A percentile compares a stretch with the other conserved stretches of the same genome.
These are phyloP conservation scores for Eilema caniola DNA, from an alignment of 2,888 invertebrate species.

Conservation along the genomic window DNA sequence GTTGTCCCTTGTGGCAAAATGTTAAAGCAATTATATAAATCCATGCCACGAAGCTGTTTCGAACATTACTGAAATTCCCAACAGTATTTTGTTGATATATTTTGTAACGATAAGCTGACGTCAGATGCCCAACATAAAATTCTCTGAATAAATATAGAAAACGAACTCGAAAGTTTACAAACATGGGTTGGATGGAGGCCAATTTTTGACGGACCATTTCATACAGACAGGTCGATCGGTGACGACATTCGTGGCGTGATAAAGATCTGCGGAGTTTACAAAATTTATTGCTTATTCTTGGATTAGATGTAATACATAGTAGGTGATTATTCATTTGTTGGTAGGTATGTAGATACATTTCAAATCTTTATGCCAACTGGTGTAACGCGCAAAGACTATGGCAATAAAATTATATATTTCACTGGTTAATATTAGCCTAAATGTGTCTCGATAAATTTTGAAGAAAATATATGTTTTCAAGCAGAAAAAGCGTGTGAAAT, in stretches of 20 bases:
- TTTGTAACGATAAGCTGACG: conserved; percentile 41
- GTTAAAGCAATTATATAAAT: conserved; percentile 19
- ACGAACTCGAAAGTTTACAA: conserved; percentile 72
- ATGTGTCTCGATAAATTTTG: no score
- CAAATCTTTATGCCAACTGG: background rate
- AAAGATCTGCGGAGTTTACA: conserved; percentile 29
- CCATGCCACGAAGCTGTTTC: conserved; percentile 3
- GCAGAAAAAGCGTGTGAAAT: no score
- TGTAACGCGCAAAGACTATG: no score
- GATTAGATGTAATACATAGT: conserved; percentile 19
- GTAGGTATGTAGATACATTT: background rate
- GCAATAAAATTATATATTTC: no score
- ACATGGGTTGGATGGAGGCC: conserved; percentile 75
- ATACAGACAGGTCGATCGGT: conserved; percentile 36
- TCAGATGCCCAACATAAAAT: conserved; percentile 58
- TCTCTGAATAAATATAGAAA: conserved; percentile 71
- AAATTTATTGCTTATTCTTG: conserved; percentile 38
- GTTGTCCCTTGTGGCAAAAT: conserved; percentile 16
- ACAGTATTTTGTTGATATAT: conserved; percentile 23
- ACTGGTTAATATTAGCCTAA: no score
- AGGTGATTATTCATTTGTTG: background rate
- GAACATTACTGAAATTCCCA: conserved; percentile 21
- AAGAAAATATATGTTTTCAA: no score
- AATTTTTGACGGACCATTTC: conserved; percentile 52
- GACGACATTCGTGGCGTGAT: conserved; percentile 35